Conservation (phyloP, 1,140 invertebrate species). For the Atta colombica region DNA sequence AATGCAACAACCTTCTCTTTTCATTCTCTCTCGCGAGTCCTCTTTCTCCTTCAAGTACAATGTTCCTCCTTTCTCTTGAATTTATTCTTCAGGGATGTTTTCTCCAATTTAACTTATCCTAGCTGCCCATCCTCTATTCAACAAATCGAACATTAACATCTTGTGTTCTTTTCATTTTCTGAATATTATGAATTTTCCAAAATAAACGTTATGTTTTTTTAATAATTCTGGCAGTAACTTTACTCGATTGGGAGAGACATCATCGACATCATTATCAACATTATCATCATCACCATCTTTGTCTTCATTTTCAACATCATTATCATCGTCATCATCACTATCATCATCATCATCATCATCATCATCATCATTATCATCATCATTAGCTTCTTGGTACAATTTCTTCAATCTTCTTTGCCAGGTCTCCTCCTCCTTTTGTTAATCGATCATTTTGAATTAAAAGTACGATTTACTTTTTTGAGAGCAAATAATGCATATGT, state of each 20-base stretch:
- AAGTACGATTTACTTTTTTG: background rate
- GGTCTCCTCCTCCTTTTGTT: constrained; percentile 1
- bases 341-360: background rate
- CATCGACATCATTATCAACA: background rate
- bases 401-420: constrained; percentile 14
- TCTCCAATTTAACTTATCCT: constrained; percentile 5
- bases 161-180: constrained; percentile 51
- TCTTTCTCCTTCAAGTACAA: constrained; percentile 20
- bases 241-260: constrained; percentile 42
- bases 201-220: constrained; percentile 59
- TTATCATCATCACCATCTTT: background rate
- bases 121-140: background rate
- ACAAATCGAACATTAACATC: constrained; percentile 29
- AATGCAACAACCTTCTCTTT: constrained; percentile 24
- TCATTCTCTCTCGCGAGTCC: background rate
- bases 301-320: background rate
- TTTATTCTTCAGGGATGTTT: constrained; percentile 23
- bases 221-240: constrained; percentile 40
- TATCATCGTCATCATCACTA: background rate
- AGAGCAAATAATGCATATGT: background rate
- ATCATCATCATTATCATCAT: constrained; percentile 10
- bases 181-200: constrained; percentile 64
- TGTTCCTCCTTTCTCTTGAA: background rate
- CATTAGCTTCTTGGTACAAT: background rate
- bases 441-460: constrained; percentile 7